Base-by-base conservation (phyloP, 2,888 invertebrate genomes). In the Cerceris rybyensis region DNA sequence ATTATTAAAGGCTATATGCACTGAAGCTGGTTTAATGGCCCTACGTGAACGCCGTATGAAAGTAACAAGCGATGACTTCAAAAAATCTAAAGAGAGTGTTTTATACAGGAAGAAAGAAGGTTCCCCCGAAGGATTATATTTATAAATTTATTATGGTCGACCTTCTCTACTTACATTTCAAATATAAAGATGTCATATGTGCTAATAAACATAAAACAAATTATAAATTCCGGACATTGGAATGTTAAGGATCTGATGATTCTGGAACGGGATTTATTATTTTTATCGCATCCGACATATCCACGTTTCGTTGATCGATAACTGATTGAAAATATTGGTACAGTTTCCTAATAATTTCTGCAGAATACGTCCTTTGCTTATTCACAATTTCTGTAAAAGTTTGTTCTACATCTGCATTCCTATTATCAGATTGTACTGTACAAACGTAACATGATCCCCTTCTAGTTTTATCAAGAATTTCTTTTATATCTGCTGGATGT, bases 101-200 rank as follows among this genome's bases (percentile, higher is more conserved):
- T 94, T 99, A 63, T 99, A 99, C 92, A 95, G 99, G 77, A 99
- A 99, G 94, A 99, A 99, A 92, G 99, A 99, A 94, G 99, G 99
- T 83, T 99, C 99, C 59, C 99, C 99, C 0, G 99, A 99, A 93
- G 99, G 99, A 85, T 95, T 99, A 71, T 99, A 99, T 94, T 95
- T 99, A 91, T 99, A 97, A 95, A 86, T 85, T 79, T 57, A 58
- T 7, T 60, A 8, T 43, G 8, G 28, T 72, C 16, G 63, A 57
- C 79, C 73, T 68, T 85, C 69, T 86, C 83, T 84, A 80, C 75
- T 81, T 75, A 52, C 72, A 60, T 66, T 73, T 69, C 39, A 57
- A 69, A 17, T 66, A 59, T 50, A 77, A 70, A 71, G 70, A 43
- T 70, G 43, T 78, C 75, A 77, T 78, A 59, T 6, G 54, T 14